Base-by-base conservation (phyloP, 30 jellyfish, hydroid and myxozoan species). In the Clytia hemisphaerica region DNA sequence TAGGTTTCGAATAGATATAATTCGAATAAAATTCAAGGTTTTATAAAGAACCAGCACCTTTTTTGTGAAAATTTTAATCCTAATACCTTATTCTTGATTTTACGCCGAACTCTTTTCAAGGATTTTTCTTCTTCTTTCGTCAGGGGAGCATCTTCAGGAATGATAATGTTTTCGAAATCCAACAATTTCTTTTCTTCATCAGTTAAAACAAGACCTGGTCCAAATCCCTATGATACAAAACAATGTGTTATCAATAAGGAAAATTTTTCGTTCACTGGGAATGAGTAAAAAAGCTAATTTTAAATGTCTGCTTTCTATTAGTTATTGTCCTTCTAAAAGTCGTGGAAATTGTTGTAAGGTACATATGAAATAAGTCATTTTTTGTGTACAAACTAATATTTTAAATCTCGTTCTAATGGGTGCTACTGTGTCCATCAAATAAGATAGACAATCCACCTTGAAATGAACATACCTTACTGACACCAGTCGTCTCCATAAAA, bases 41-140 rank as follows among this genome's bases (percentile, higher is more conserved):
- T 53, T 10, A n/a, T 1, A 58, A 29, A 58, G 46, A 58, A 58
- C 7, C 67, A 22, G 16, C 16, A n/a, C 0, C 49, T 6, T 16
- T 58, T 26, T 16, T 14, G 30, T 21, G 72, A 58, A 29, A 32
- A 14, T n/a, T 6, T 24, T 50, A 18, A 18, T 10, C 27, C 66
- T 19, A 54, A 16, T 61, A 83, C 95, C 92, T 84, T 84, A 61
- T 84, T 84, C 55, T 84, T 84, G 34, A 84, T 84, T 40, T 84
- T 84, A 46, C 95, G 70, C 55, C 95, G 48, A 10, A 84, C 95
- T 71, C 58, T 76, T 61, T 84, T 84, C 14, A 84, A 65, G 6
- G 51, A 83, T 61, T 84, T 84, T 51, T 84, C 95, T 77, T 84
- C 95, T 0, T 84, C 92, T 81, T 86, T 86, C 15, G 96, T 86